Evolutionary conservation across 2,888 invertebrate species (phyloP), one percentile per base, ranked within the genome.

Genomic region (Acrobeloides nanus): DNA sequence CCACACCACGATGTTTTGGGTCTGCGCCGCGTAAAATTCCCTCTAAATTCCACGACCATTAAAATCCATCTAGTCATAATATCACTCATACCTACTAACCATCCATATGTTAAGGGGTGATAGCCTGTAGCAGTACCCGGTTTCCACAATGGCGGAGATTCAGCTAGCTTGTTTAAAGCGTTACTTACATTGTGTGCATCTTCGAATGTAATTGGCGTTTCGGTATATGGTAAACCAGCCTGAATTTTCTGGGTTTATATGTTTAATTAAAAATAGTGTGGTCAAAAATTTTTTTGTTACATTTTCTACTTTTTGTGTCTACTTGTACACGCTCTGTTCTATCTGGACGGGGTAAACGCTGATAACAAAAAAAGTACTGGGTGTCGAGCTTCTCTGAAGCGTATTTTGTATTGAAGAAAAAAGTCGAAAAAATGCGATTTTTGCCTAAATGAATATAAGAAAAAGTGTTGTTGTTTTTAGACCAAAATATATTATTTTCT

Each of bases 201-300:
- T 5, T 62, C 54, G 32, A 71, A 44, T 20, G 55, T 50, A 43
- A 65, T 67, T 21, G 60, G 47, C 33, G 68, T 65, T 38, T 72
- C 71, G 8, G 74, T 56, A 25, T 61, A 69, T 21, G 74, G 68
- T 12, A 76, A 52, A 6, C 76, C 76, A 18, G 74, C 74, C 75
- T 76, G 54, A 23, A 59, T 23, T n/a, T n/a, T n/a, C n/a, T n/a
- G n/a, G 20, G 4, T n/a, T 41, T 41, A 29, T 29, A 29, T 29
- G 10, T 12, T 2, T n/a, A 33, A 42, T 25, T n/a, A 42, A 42
- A 18, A 23, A 34, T 17, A 42, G 15, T 27, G 23, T 38, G 2
- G 8, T 38, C 10, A 42, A n/a, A 17, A 34, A 10, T n/a, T 34
- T n/a, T n/a, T n/a, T n/a, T n/a, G n/a, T n/a, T n/a, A n/a, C n/a